Evolutionary conservation across 2,797 vertebrate species (phyloP), one percentile per base, ranked within the genome.

Genomic region (Acanthornis magna): DNA sequence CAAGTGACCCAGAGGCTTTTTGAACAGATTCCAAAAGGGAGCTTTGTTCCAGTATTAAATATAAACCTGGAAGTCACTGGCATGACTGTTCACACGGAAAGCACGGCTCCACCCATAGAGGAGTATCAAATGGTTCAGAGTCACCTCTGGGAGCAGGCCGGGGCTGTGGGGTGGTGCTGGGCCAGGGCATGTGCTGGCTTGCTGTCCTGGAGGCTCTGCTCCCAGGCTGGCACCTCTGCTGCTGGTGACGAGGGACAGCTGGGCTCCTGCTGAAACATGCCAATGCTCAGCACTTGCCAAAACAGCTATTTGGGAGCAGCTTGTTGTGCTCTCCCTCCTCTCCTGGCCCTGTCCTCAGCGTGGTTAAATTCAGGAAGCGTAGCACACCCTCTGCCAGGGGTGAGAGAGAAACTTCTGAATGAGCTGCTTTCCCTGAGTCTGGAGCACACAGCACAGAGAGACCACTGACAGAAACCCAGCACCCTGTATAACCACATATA

Each of bases 21-120:
- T 58, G 61, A 87, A 60, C 22, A 68, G 47, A 48, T 80, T 2
- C 2, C 4, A 55, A 61, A 76, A 58, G 13, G 16, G 42, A 42
- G 22, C 21, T 76, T 65, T 40, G 20, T 62, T 68, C 47, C 19
- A n/a, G 7, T 61, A 8, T 78, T 76, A 89, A 61, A 79, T 77
- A 67, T 34, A 72, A 84, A 67, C 25, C 19, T 66, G 51, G 38
- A 54, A 30, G 43, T 40, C 48, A 22, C 51, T 23, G 51, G 11
- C 17, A 1, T 3, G 36, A 32, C 72, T 57, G 34, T 15, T 48
- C 3, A 21, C 36, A 27, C 42, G 30, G 0, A 1, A 50, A 78
- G 45, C 47, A 38, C 54, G 58, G 34, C 77, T 75, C 62, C 62
- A 72, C 47, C 47, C 50, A 19, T 21, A 26, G 77, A 72, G n/a